These are phyloP conservation scores for Gari tellinella DNA, from an alignment of 2,888 invertebrate genomes.

Conservation along the genomic window DNA sequence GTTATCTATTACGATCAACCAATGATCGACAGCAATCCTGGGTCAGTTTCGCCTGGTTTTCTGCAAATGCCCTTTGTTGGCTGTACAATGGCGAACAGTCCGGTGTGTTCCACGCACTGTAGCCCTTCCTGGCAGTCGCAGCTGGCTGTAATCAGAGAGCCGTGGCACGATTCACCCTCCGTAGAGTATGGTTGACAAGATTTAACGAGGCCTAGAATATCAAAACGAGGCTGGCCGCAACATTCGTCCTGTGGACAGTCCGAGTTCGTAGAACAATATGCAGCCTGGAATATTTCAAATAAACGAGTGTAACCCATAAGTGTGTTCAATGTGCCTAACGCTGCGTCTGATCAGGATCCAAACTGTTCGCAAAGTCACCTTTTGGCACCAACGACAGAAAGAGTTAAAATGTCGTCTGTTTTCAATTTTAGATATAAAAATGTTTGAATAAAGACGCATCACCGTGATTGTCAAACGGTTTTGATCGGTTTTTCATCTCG, in stretches of 20 bases:
- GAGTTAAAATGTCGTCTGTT: too few relatives aligned
- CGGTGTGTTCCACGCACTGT: constrained; percentile 32
- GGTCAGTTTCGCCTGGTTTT: constrained; percentile 1
- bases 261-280: constrained; percentile 18
- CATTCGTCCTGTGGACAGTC: constrained; percentile 44
- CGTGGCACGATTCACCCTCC: constrained; percentile 33
- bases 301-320: too few relatives aligned
- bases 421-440: too few relatives aligned
- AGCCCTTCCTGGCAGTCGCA: constrained; percentile 37
- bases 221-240: constrained; percentile 17
- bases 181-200: constrained; percentile 26
- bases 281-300: too few relatives aligned
- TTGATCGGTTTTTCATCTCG: too few relatives aligned
- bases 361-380: too few relatives aligned
- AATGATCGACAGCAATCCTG: not conserved
- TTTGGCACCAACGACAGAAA: too few relatives aligned
- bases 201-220: constrained; percentile 24
- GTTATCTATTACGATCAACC: too few relatives aligned
- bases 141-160: constrained; percentile 14
- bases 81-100: constrained; percentile 13
- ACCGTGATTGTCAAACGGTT: too few relatives aligned
- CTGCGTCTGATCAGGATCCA: too few relatives aligned
- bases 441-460: too few relatives aligned
- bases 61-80: constrained; percentile 28
- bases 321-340: too few relatives aligned